phyloP scores from a whole-genome alignment of 2,888 invertebrate genomes.

The Cephus runcator region DNA sequence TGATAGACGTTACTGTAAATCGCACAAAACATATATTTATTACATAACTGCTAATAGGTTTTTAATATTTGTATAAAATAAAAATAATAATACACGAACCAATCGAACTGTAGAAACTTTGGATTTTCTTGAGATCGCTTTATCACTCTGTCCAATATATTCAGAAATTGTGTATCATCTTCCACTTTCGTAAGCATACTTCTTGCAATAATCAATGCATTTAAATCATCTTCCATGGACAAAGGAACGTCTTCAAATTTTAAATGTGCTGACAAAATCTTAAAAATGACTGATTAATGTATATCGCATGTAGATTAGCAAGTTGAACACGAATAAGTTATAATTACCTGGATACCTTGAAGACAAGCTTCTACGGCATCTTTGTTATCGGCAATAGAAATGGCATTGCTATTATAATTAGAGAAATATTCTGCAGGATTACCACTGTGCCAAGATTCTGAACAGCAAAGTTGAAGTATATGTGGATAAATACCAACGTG shows the following conservation, averaged over 20 bases:
- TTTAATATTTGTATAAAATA: constrained; percentile 7
- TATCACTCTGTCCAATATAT: constrained; percentile 42
- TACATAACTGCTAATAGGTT: constrained; percentile 1
- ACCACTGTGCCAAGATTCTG: constrained; percentile 25
- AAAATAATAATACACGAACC: constrained; percentile 29
- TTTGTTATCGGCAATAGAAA: constrained; percentile 9
- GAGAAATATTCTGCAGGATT: constrained; percentile 24
- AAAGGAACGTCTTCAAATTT: constrained; percentile 27
- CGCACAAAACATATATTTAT: not conserved
- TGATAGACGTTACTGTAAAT: constrained; percentile 42
- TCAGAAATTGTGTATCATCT: constrained; percentile 21
- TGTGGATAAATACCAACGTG: constrained; percentile 38
- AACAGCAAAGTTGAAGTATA: constrained; percentile 33
- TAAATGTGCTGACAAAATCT: constrained; percentile 41
- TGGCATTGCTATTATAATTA: constrained; percentile 13
- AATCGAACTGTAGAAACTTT: constrained; percentile 38
- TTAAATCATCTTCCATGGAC: constrained; percentile 32
- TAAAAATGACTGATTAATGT: constrained; percentile 13
- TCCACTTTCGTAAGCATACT: constrained; percentile 29
- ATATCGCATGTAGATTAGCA: not conserved
- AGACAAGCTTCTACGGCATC: constrained; percentile 20
- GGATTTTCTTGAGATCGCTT: constrained; percentile 39
- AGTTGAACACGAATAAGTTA: not conserved
- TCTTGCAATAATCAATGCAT: constrained; percentile 41
- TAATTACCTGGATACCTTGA: constrained; percentile 35